Evolutionary conservation across 2,797 vertebrate species (phyloP).

Genomic region (Sandelia bainsii): DNA sequence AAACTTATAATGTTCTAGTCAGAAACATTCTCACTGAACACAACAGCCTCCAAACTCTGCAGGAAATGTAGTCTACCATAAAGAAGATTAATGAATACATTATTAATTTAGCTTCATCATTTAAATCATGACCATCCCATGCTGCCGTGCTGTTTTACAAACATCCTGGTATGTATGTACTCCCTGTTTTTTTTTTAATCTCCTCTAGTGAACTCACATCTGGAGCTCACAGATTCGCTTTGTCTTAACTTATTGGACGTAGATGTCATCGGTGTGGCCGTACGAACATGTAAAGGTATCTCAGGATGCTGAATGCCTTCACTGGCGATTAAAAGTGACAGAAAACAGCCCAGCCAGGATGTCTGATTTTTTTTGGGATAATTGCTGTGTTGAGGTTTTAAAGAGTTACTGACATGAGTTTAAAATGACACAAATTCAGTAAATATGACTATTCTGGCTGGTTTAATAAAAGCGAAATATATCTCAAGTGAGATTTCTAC

Average conservation of each 20-base stretch:
- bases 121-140: constrained; percentile 38
- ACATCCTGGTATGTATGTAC: constrained; percentile 6
- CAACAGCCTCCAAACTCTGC: constrained; percentile 48
- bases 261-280: constrained; percentile 4
- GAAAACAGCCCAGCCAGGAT: constrained; percentile 4
- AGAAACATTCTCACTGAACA: constrained; percentile 44
- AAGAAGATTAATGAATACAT: constrained; percentile 28
- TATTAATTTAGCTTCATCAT: constrained; percentile 43
- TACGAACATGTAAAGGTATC: constrained; percentile 13
- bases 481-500: constrained; percentile 10
- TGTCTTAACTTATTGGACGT: not conserved
- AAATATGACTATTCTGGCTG: not conserved
- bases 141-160: constrained; percentile 34
- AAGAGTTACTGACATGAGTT: constrained; percentile 13
- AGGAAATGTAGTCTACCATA: constrained; percentile 37
- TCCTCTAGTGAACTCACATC: constrained; percentile 16
- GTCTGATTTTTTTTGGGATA: constrained; percentile 9
- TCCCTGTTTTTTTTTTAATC: constrained; percentile 22
- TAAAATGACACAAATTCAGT: not conserved
- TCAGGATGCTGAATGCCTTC: constrained; percentile 46
- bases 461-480: constrained; percentile 8
- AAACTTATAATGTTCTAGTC: not conserved
- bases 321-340: constrained; percentile 28
- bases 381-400: constrained; percentile 21
- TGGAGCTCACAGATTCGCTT: constrained; percentile 17